phyloP scores from a whole-genome alignment of 2,888 invertebrate genomes.

The Chouioia cunea region DNA sequence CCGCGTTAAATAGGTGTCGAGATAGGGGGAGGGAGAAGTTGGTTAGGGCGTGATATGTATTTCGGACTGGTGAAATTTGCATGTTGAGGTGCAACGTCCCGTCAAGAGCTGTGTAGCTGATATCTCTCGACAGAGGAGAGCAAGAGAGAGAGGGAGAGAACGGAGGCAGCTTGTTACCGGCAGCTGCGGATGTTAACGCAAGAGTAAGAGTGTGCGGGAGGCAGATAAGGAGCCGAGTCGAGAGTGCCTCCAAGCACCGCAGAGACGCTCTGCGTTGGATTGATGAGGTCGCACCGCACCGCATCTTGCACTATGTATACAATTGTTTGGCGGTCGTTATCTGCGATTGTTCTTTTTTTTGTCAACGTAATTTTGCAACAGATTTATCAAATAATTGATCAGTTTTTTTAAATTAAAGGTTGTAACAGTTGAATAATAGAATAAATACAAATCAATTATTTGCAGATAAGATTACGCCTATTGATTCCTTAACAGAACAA shows the following conservation, averaged over 20 bases:
- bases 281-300: neutral
- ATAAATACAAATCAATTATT: no score
- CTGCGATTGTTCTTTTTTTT: no score
- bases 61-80: neutral
- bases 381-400: no score
- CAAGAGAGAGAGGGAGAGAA: conserved; percentile 1
- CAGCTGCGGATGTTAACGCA: conserved; percentile 9
- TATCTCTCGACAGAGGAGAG: conserved; percentile 5
- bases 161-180: conserved; percentile 3
- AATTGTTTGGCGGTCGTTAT: no score
- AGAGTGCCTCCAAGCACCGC: conserved; percentile 1
- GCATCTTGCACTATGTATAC: no score
- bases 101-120: neutral
- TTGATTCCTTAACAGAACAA: no score
- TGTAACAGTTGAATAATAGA: no score
- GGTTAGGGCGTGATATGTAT: neutral
- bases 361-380: no score
- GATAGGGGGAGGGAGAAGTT: neutral
- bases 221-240: neutral
- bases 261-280: neutral
- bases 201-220: conserved; percentile 3
- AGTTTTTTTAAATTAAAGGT: no score
- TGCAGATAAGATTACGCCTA: no score
- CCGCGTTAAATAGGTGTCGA: no score
- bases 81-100: no score